Evolutionary conservation across 2,113 vertebrate genomes (phyloP), one percentile per base, ranked within the genome.

Genomic region (Orientallactaga bullata): DNA sequence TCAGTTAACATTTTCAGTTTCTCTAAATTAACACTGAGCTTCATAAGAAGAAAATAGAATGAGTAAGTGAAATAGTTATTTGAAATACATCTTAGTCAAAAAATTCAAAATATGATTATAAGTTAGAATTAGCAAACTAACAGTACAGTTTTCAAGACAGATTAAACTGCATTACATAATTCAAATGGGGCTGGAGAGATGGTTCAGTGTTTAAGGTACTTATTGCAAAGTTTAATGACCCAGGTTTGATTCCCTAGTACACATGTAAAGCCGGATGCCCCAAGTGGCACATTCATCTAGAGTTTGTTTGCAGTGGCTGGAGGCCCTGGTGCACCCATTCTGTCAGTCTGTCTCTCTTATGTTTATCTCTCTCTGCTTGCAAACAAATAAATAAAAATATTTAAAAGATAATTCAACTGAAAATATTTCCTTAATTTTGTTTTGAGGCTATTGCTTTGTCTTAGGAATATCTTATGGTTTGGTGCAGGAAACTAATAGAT

Each of bases 101-200:
- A 24, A 74, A 32, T 58, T 91, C 82, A 47, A 81, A 92, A 5
- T 26, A 42, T 61, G 23, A 87, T 32, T 89, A 47, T 92, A 84
- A 94, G 18, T 1, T 55, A 69, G 2, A 0, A 7, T 92, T 83
- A 63, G 18, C 0, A 81, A 84, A 21, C 7, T 35, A 89, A 63
- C 0, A 94, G 26, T 55, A 2, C 17, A 24, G 16, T 24, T 90
- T 82, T 55, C 68, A 32, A 79, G 16, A 51, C 2, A 71, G 37
- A 47, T 21, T 30, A 51, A 86, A 47, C 71, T 69, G 6, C 65
- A 61, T 30, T n/a, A 84, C 82, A 78, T 35, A 91, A 93, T 37
- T 84, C 12, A 28, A 20, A 58, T 85, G 42, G 42, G 42, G 42
- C 42, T 47, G 5, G 42, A 47, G 42, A 47, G 8, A 47, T 47